Evolutionary conservation across 2,797 vertebrate species (phyloP).

Genomic region (Phoxinus dragarum): DNA sequence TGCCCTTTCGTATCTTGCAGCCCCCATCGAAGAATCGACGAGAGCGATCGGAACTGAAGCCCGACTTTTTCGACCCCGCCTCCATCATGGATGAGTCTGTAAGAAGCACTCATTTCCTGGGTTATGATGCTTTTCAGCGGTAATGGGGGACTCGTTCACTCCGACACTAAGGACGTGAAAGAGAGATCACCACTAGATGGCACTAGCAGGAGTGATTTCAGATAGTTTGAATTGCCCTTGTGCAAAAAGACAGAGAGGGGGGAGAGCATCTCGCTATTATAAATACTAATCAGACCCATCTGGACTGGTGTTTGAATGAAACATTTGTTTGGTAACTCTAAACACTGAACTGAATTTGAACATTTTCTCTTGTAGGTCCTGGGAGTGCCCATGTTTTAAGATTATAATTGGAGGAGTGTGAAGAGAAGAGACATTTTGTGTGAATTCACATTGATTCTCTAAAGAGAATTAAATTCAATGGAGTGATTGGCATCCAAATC

Average conservation of each 20-base stretch:
- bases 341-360: constrained; percentile 56
- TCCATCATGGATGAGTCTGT: constrained; percentile 99
- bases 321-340: constrained; percentile 51
- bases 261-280: constrained; percentile 50
- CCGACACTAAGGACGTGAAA: constrained; percentile 50
- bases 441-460: constrained; percentile 93
- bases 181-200: constrained; percentile 65
- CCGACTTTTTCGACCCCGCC: constrained; percentile 99
- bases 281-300: constrained; percentile 48
- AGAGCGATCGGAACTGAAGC: constrained; percentile 97
- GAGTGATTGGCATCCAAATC: constrained; percentile 78
- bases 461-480: constrained; percentile 88
- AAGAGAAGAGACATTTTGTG: constrained; percentile 91
- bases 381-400: constrained; percentile 99
- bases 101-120: constrained; percentile 66
- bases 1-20: constrained; percentile 74
- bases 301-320: constrained; percentile 53
- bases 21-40: constrained; percentile 98
- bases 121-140: constrained; percentile 67
- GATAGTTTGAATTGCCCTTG: constrained; percentile 54
- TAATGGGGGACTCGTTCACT: constrained; percentile 54
- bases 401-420: constrained; percentile 85
- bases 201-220: constrained; percentile 63
- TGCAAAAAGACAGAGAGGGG: constrained; percentile 41
- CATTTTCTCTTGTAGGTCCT: constrained; percentile 85